Evolutionary conservation across 2,888 invertebrate genomes (phyloP).

Genomic region (Clostera curtula): DNA sequence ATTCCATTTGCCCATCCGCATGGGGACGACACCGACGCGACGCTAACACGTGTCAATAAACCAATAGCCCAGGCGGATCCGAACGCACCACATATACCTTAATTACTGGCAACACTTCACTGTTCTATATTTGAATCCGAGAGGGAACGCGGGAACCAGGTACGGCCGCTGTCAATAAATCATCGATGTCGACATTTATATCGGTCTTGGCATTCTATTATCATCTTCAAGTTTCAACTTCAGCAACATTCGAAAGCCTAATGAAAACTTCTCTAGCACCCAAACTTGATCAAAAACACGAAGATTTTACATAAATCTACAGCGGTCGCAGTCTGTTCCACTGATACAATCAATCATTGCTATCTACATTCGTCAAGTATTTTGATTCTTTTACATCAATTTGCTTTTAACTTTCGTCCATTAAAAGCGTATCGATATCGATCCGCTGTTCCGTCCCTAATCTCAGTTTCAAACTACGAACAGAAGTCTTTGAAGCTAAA

Average conservation of each 20-base stretch:
- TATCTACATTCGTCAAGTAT: no score
- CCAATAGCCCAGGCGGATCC: constrained; percentile 39
- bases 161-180: constrained; percentile 3
- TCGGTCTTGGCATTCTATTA: constrained; percentile 2
- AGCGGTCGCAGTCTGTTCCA: no score
- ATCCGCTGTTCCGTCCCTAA: constrained; percentile 21
- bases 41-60: constrained; percentile 59
- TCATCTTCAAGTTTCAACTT: constrained; percentile 6
- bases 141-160: constrained; percentile 19
- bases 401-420: no score
- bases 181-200: constrained; percentile 2
- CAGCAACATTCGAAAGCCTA: constrained; percentile 1
- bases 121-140: constrained; percentile 52
- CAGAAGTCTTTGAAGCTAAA: constrained; percentile 27
- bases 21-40: constrained; percentile 51
- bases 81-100: constrained; percentile 36
- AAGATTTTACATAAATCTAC: no score
- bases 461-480: constrained; percentile 8
- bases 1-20: constrained; percentile 74
- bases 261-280: no score
- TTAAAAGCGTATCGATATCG: no score
- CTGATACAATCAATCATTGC: no score
- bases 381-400: no score
- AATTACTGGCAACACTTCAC: constrained; percentile 41
- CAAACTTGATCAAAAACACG: no score